Evolutionary conservation across 2,113 vertebrate genomes (phyloP).

Genomic region (Procavia capensis): DNA sequence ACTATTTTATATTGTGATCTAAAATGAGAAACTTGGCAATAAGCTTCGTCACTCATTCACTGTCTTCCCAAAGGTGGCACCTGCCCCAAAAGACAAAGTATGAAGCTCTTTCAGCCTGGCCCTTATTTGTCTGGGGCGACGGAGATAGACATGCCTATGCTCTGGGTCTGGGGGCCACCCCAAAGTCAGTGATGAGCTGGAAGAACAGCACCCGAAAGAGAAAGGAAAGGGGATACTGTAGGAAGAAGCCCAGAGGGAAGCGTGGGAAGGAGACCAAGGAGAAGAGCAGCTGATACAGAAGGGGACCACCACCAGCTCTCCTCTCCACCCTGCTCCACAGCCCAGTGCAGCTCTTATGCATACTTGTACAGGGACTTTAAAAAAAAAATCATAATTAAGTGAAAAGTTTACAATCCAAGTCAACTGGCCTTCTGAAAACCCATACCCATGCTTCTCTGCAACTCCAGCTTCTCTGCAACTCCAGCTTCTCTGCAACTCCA

Average conservation of each 20-base stretch:
- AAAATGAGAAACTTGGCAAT: neutral
- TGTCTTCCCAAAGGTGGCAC: neutral
- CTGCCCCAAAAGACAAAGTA: neutral
- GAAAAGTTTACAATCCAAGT: too few relatives aligned
- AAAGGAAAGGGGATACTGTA: neutral
- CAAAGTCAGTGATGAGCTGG: neutral
- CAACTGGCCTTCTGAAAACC: too few relatives aligned
- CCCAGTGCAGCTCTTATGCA: neutral
- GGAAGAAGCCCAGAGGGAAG: neutral
- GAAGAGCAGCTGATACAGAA: neutral
- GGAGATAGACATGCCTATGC: neutral
- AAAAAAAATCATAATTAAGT: too few relatives aligned
- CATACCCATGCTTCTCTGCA: too few relatives aligned
- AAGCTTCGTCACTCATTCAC: neutral
- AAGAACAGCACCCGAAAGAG: neutral
- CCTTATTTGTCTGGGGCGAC: neutral
- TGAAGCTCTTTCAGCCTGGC: neutral
- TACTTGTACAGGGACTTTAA: too few relatives aligned
- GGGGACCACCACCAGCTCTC: neutral
- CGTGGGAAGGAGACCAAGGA: neutral
- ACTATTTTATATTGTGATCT: slow-evolving; percentile 7
- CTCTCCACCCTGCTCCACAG: neutral
- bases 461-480: too few relatives aligned
- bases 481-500: too few relatives aligned
- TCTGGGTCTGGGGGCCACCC: neutral